A percentile compares a stretch with the other conserved stretches of the same genome.
Evolutionary conservation across 2,113 vertebrate species (phyloP).

Genomic region (Zingel zingel): DNA sequence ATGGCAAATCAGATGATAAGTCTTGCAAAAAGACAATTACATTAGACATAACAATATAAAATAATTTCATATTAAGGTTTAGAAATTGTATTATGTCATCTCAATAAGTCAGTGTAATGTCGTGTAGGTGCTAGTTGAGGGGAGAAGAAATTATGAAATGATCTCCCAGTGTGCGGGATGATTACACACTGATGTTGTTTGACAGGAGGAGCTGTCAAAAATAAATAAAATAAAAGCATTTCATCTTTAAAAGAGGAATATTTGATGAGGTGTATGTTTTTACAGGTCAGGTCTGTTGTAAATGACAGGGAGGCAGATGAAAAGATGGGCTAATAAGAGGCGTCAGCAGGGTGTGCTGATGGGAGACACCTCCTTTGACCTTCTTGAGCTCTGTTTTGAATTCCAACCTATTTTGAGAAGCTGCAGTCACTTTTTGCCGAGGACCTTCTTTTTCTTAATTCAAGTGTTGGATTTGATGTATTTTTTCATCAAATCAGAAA

Average conservation of each 20-base stretch:
- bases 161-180: neutral
- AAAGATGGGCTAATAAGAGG: constrained; percentile 59
- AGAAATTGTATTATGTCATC: neutral
- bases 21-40: neutral
- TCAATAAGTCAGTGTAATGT: neutral
- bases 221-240: neutral
- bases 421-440: constrained; percentile 8
- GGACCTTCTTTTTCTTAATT: constrained; percentile 36
- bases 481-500: no score
- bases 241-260: constrained; percentile 28
- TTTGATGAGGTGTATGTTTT: constrained; percentile 48
- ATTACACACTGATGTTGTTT: neutral
- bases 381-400: constrained; percentile 47
- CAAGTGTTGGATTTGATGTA: constrained; percentile 35
- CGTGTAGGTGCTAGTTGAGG: neutral
- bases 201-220: constrained; percentile 18
- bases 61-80: neutral
- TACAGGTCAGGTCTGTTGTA: constrained; percentile 30
- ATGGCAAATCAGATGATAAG: neutral
- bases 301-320: constrained; percentile 53
- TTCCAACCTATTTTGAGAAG: constrained; percentile 58
- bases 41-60: neutral
- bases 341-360: constrained; percentile 61
- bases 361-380: constrained; percentile 68
- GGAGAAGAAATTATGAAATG: neutral